Evolutionary conservation across 2,888 invertebrate genomes (phyloP).

Genomic region (Drosophila cracens): DNA sequence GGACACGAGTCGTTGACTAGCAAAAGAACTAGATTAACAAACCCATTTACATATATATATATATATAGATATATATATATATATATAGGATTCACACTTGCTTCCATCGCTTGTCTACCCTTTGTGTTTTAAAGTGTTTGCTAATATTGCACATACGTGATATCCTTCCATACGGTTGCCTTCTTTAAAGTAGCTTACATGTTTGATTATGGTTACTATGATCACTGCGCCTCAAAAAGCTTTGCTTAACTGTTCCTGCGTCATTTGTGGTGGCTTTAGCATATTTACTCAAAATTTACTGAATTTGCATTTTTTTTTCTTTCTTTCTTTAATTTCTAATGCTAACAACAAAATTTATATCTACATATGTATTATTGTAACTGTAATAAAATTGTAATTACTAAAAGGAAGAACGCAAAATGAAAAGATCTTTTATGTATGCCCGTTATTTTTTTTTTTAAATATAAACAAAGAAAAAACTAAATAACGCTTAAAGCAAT

Average conservation of each 20-base stretch:
- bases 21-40: neutral
- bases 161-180: neutral
- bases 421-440: slow-evolving; percentile 52
- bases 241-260: slow-evolving; percentile 9
- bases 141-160: slow-evolving; percentile 12
- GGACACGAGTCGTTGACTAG: neutral
- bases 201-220: slow-evolving; percentile 11
- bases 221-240: slow-evolving; percentile 9
- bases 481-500: slow-evolving; percentile 82
- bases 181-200: neutral
- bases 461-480: slow-evolving; percentile 77
- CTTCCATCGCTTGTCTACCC: neutral
- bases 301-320: slow-evolving; percentile 43
- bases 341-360: slow-evolving; percentile 73
- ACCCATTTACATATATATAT: neutral
- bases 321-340: slow-evolving; percentile 40
- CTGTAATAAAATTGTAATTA: slow-evolving; percentile 57
- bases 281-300: slow-evolving; percentile 35
- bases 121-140: neutral
- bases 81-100: neutral
- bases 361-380: slow-evolving; percentile 63
- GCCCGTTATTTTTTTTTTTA: slow-evolving; percentile 51
- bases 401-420: slow-evolving; percentile 67
- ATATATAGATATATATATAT: neutral
- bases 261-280: slow-evolving; percentile 21